Percentiles rank a stretch among this genome's conserved stretches.
Evolutionary conservation across 2,888 invertebrate species (phyloP).

Genomic region (Brenthis daphne): DNA sequence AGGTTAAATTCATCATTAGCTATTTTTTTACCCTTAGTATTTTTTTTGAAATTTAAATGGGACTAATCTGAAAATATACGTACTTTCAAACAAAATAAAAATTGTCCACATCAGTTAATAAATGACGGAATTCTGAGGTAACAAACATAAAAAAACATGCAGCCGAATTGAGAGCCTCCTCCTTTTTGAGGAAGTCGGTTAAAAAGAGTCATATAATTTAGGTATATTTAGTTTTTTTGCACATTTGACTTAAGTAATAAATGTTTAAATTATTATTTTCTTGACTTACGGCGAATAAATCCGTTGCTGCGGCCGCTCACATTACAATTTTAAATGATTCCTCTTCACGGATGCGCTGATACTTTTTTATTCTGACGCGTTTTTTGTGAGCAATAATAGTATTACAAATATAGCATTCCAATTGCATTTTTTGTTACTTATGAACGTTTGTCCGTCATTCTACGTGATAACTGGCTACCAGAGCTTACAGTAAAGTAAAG

Average conservation of each 20-base stretch:
- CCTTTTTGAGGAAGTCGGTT: too few species aligned
- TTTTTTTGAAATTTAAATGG: too few species aligned
- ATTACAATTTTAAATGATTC: constrained; percentile 40
- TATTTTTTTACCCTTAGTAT: too few species aligned
- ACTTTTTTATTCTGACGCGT: constrained; percentile 36
- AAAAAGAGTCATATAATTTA: too few species aligned
- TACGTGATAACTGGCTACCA: constrained; percentile 17
- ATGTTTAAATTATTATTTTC: constrained; percentile 24
- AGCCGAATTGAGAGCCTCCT: too few species aligned
- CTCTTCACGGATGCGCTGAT: constrained; percentile 36
- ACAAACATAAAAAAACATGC: too few species aligned
- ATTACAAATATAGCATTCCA: constrained; percentile 32
- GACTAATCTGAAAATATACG: too few species aligned
- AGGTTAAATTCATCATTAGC: too few species aligned
- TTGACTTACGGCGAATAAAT: constrained; percentile 31
- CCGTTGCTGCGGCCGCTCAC: constrained; percentile 27
- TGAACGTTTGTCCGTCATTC: constrained; percentile 25
- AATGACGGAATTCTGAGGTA: too few species aligned
- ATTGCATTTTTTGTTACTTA: constrained; percentile 26
- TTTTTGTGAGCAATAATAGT: constrained; percentile 38
- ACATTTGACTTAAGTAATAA: constrained; percentile 10
- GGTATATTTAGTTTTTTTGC: not conserved
- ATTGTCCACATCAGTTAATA: too few species aligned
- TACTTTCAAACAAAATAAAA: too few species aligned
- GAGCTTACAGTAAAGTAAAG: not conserved